These are phyloP conservation scores for Bovichtus diacanthus DNA, from an alignment of 2,797 vertebrate genomes.

Conservation along the genomic window DNA sequence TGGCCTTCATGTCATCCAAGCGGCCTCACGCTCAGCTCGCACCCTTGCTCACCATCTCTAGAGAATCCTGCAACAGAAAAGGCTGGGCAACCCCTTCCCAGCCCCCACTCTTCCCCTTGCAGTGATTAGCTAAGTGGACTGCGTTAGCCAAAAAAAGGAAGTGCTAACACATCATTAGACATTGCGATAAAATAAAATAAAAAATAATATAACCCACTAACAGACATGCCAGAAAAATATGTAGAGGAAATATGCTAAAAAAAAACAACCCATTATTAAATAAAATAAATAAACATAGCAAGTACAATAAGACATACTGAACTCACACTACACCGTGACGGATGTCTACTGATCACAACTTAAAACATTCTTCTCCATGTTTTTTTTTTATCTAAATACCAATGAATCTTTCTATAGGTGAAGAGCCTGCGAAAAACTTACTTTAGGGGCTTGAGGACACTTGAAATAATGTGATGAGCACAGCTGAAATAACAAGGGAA, in stretches of 20 bases:
- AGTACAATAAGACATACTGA: not conserved
- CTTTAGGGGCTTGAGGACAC: not conserved
- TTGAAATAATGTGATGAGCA: not conserved
- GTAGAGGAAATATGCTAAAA: not conserved
- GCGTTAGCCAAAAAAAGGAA: not conserved
- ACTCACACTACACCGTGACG: not conserved
- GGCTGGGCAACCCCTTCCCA: not conserved
- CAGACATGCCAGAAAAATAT: not conserved
- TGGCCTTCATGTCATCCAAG: not conserved
- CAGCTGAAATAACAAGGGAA: not conserved
- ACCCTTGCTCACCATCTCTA: not conserved
- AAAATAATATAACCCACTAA: too few relatives aligned
- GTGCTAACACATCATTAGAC: not conserved
- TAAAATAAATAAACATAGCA: not conserved
- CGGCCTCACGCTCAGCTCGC: not conserved
- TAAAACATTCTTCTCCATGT: not conserved
- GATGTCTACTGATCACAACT: not conserved
- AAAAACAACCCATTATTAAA: not conserved
- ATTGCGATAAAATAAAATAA: not conserved
- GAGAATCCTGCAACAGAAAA: not conserved
- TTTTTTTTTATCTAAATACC: not conserved
- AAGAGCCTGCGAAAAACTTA: not conserved
- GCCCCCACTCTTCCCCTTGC: not conserved
- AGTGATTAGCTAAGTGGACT: not conserved
- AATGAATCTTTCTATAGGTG: not conserved